Evolutionary conservation across 2,797 vertebrate species (phyloP).

Genomic region (Paratrypauchen microcephalus): DNA sequence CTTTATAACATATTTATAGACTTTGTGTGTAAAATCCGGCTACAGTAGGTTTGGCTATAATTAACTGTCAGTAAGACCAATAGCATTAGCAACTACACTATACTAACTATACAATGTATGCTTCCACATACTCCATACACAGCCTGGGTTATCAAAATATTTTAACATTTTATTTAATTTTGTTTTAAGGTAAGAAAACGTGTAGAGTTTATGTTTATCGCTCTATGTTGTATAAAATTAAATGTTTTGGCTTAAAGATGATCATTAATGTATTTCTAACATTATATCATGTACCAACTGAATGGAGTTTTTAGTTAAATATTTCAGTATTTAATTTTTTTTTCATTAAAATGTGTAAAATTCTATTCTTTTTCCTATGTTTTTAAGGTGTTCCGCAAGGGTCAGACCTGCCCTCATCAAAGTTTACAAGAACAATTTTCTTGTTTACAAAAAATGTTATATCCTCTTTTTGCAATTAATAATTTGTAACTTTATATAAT

Average conservation of each 20-base stretch:
- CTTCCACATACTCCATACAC: background rate
- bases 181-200: background rate
- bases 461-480: background rate
- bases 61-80: slow-evolving; percentile 24
- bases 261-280: too few relatives aligned
- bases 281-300: background rate
- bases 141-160: slow-evolving; percentile 7
- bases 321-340: too few relatives aligned
- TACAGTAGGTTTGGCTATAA: slow-evolving; percentile 25
- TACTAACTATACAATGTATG: background rate
- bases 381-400: background rate
- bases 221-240: too few relatives aligned
- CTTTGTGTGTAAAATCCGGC: slow-evolving; percentile 42
- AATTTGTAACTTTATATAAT: background rate
- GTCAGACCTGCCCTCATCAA: background rate
- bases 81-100: slow-evolving; percentile 35
- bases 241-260: too few relatives aligned
- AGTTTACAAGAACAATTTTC: background rate
- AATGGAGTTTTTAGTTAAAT: too few relatives aligned
- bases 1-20: slow-evolving; percentile 39
- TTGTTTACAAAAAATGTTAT: background rate
- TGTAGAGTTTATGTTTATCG: background rate
- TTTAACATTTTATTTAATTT: background rate
- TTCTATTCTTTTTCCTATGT: background rate
- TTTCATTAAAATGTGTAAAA: background rate